Evolutionary conservation across 2,888 invertebrate genomes (phyloP), one percentile per base, ranked within the genome.

Genomic region (Lithophane leautieri): DNA sequence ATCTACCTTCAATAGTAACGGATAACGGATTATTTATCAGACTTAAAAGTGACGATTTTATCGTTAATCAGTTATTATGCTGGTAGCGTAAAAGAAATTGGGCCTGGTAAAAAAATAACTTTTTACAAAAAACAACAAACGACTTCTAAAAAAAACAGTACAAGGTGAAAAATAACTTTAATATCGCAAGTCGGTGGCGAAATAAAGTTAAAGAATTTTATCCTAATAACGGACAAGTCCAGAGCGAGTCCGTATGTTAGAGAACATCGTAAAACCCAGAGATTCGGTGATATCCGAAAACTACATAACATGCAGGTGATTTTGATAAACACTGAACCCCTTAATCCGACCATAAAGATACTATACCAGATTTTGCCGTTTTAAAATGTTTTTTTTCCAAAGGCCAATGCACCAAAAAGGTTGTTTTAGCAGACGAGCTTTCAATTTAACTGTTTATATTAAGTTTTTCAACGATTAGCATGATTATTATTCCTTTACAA

Each of bases 21-120:
- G 61, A 54, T 62, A 74, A 25, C 2, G 8, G 12, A 62, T 50
- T 71, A 79, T 56, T 42, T 70, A 77, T 56, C 40, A 25, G 71
- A 60, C n/a, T 47, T 40, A 28, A 52, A 54, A 40, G 25, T 78
- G 34, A 19, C 6, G 14, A 60, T 76, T 47, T 47, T 54, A 40
- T 62, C 25, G 14, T 19, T 40, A 14, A 61, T 47, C 44, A 44
- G 25, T 22, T n/a, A n/a, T n/a, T n/a, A n/a, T n/a, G n/a, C n/a
- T n/a, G n/a, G n/a, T n/a, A n/a, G n/a, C n/a, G n/a, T n/a, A n/a
- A n/a, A n/a, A n/a, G n/a, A n/a, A n/a, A n/a, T n/a, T n/a, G n/a
- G n/a, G n/a, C n/a, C n/a, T n/a, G n/a, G n/a, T n/a, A n/a, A n/a
- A n/a, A n/a, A n/a, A n/a, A n/a, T n/a, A n/a, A n/a, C n/a, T n/a